Evolutionary conservation across 2,888 invertebrate species (phyloP), one percentile per base, ranked within the genome.

Genomic region (Pandemis corylana): DNA sequence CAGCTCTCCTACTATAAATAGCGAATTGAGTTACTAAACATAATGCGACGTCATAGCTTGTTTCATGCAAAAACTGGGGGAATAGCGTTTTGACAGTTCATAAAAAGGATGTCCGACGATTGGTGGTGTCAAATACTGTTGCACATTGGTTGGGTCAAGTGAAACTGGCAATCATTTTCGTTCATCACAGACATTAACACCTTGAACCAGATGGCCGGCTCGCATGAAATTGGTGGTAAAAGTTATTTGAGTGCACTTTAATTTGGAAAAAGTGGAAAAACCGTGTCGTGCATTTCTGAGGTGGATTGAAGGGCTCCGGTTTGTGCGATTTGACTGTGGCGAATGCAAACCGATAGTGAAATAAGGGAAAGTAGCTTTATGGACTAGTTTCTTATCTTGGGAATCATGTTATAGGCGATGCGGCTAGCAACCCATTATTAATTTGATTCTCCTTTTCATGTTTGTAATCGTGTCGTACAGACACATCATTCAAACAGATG

Each of bases 171-270:
- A 41, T 51, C 56, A 53, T 61, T 70, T 62, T 59, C 51, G n/a
- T 51, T 56, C 56, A 56, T 20, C 56, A 56, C 56, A 56, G 56
- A 65, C 66, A 66, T 75, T 70, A 71, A 56, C 66, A 70, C 12
- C 12, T 70, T 75, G 75, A 75, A 62, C 70, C 71, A 75, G 53
- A 46, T 75, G 75, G 51, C 63, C 71, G 71, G 7, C 0, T 61
- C 67, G 71, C 75, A 67, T 75, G 75, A 75, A 75, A 75, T 75
- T 75, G 70, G 9, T 42, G 63, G 75, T 75, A 75, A 75, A 75
- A 75, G 75, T 70, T 59, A 12, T 56, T 61, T 53, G 51, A 56
- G 12, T 46, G 70, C 70, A 63, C 42, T 20, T 67, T 71, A 75
- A 66, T 74, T 75, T 67, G 67, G 71, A 63, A 75, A 75, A 75